These are phyloP conservation scores for Ancistrus triradiatus DNA, from an alignment of 2,113 vertebrate species.

Conservation along the genomic window DNA sequence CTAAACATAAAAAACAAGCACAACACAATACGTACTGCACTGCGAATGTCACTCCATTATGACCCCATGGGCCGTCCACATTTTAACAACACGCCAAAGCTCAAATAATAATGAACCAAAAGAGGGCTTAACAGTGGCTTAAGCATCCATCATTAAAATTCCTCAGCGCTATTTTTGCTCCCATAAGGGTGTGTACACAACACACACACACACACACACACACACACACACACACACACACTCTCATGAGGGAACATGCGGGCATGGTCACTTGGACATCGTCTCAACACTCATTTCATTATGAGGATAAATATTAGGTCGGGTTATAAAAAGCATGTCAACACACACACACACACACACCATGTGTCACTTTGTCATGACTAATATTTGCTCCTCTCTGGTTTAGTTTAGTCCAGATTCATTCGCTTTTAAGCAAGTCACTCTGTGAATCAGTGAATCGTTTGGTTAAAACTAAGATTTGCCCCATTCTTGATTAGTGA, in stretches of 20 bases:
- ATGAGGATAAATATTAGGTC: conserved; percentile 59
- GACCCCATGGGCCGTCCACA: no score
- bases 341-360: conserved; percentile 38
- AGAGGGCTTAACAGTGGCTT: conserved; percentile 34
- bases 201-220: conserved; percentile 39
- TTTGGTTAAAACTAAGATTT: no score
- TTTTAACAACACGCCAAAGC: background rate
- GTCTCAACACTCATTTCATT: conserved; percentile 75
- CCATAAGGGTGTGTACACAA: no score
- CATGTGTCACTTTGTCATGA: no score
- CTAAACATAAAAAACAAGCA: no score
- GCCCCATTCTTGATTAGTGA: no score
- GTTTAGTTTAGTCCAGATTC: no score
- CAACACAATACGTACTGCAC: no score
- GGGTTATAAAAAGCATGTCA: conserved; percentile 65
- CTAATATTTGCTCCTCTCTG: no score
- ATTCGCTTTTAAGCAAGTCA: no score
- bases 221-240: conserved; percentile 45
- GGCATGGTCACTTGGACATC: conserved; percentile 56
- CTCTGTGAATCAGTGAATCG: no score
- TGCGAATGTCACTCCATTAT: no score
- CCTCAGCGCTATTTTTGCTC: conserved; percentile 57
- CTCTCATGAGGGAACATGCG: conserved; percentile 36
- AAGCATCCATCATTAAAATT: conserved; percentile 55
- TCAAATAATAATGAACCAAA: conserved; percentile 47